These are phyloP conservation scores for Cheirogaleus medius DNA, from an alignment of 2,113 vertebrate genomes.

Conservation along the genomic window DNA sequence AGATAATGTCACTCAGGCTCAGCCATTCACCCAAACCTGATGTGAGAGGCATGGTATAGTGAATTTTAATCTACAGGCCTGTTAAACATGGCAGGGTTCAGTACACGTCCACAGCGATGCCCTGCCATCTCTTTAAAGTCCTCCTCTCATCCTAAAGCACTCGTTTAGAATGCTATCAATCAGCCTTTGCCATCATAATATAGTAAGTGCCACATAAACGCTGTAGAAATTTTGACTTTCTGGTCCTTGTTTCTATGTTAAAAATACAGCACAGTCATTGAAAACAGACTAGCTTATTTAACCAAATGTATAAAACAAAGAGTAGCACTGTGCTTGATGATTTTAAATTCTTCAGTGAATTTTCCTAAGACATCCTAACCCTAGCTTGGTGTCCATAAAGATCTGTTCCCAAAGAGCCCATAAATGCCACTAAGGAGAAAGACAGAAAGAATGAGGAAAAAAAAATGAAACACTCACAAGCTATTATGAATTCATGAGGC, in stretches of 20 bases:
- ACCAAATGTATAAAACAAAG: neutral
- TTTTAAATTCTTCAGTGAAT: neutral
- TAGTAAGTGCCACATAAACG: neutral
- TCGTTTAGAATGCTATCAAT: neutral
- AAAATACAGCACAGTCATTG: neutral
- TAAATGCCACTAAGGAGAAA: neutral
- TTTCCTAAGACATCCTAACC: neutral
- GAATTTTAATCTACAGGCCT: conserved; percentile 24
- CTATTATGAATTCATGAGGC: neutral
- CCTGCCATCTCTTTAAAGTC: neutral
- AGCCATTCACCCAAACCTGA: neutral
- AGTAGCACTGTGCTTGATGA: neutral
- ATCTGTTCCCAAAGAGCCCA: neutral
- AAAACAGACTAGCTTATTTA: neutral
- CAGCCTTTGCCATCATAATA: neutral
- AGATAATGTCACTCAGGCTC: conserved; percentile 26
- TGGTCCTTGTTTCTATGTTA: neutral
- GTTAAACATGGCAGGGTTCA: neutral
- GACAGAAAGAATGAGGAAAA: neutral
- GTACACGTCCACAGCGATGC: neutral
- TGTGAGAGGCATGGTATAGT: neutral
- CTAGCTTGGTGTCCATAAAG: neutral
- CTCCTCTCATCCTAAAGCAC: neutral
- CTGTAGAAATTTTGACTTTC: neutral
- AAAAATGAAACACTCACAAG: neutral